Conservation (phyloP, 2,888 invertebrate genomes). For the Agapostemon virescens region DNA sequence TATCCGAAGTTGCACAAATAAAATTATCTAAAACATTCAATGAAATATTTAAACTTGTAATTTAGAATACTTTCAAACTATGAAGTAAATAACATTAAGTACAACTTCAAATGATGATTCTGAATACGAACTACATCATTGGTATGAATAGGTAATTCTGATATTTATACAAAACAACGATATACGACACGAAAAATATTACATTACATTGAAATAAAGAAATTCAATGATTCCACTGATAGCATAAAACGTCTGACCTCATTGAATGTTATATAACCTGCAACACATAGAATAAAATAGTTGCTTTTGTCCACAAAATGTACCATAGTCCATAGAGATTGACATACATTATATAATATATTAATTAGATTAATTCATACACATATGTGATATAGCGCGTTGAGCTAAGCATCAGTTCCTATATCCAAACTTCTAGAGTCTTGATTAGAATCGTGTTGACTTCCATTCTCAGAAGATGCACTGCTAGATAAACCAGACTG, state of each 20-base stretch:
- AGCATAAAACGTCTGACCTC: conserved; percentile 71
- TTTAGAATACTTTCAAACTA: conserved; percentile 39
- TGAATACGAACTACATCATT: conserved; percentile 21
- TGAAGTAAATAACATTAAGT: conserved; percentile 53
- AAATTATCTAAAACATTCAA: conserved; percentile 48
- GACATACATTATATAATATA: conserved; percentile 72
- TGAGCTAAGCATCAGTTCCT: conserved; percentile 78
- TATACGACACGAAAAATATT: conserved; percentile 32
- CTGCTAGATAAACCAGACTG: conserved; percentile 81
- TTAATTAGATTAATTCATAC: conserved; percentile 73
- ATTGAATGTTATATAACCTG: conserved; percentile 61
- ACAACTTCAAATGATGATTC: conserved; percentile 39
- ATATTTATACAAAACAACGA: conserved; percentile 43
- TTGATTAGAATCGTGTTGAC: conserved; percentile 81
- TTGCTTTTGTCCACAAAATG: conserved; percentile 62
- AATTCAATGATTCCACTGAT: conserved; percentile 67
- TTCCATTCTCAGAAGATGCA: conserved; percentile 81
- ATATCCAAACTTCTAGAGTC: conserved; percentile 81
- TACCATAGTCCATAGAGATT: conserved; percentile 64
- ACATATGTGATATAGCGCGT: conserved; percentile 64
- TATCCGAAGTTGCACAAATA: conserved; percentile 49
- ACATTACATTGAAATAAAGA: conserved; percentile 38
- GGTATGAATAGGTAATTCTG: conserved; percentile 29
- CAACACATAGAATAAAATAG: conserved; percentile 65
- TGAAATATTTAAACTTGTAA: conserved; percentile 38